These are phyloP conservation scores for Misgurnus mizolepis DNA, from an alignment of 2,113 vertebrate species.

Conservation along the genomic window DNA sequence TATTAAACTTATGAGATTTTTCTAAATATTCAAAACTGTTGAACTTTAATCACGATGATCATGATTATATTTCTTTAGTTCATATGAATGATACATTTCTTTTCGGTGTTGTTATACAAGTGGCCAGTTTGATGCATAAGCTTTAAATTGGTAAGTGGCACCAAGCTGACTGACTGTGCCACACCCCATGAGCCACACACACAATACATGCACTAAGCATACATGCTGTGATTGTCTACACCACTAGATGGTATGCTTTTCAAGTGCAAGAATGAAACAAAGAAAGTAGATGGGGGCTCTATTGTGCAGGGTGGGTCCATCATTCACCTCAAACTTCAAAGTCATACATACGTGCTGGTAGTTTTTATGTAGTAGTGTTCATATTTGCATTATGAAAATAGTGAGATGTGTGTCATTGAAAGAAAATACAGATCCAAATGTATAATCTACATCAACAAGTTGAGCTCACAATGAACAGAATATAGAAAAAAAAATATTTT, in stretches of 20 bases:
- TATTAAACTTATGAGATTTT: no score
- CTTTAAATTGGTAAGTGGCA: neutral
- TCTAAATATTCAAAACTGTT: no score
- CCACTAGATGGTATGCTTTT: slow-evolving; percentile 49
- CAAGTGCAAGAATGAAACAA: slow-evolving; percentile 41
- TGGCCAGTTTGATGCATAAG: neutral
- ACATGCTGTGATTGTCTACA: slow-evolving; percentile 12
- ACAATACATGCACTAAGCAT: neutral
- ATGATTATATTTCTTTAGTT: no score
- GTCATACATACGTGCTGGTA: neutral
- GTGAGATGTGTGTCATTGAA: no score
- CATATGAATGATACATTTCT: no score
- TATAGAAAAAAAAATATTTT: no score
- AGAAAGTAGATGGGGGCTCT: slow-evolving; percentile 37
- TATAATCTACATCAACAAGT: no score
- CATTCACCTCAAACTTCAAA: neutral
- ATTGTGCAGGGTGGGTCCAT: neutral
- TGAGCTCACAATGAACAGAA: neutral
- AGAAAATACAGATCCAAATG: no score
- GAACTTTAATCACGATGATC: no score
- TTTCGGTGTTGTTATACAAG: neutral
- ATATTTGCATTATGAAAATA: no score
- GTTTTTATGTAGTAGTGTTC: neutral
- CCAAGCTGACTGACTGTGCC: neutral
- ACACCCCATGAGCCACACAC: slow-evolving; percentile 11